Percentiles rank a stretch among this genome's conserved stretches.
Conservation (phyloP, 2,797 vertebrate genomes). For the Poeciliopsis turneri region DNA sequence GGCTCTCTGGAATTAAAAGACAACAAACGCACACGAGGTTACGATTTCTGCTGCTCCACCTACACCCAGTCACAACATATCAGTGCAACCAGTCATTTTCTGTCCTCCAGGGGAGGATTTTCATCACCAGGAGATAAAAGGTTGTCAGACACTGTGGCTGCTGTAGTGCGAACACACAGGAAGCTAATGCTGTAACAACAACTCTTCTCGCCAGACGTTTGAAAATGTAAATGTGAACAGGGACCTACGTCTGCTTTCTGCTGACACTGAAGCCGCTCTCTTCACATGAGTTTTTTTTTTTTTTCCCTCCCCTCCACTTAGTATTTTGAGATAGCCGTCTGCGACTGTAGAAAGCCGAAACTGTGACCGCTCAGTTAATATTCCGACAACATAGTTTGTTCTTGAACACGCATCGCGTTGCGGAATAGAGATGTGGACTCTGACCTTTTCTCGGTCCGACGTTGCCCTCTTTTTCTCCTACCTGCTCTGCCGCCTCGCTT, state of each 20-base stretch:
- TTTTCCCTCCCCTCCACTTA: conserved; percentile 6
- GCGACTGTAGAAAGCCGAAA: conserved; percentile 35
- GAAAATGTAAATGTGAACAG: neutral
- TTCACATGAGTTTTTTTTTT: neutral
- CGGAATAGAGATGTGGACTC: conserved; percentile 60
- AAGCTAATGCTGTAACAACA: neutral
- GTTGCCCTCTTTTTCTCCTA: conserved; percentile 44
- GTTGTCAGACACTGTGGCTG: neutral
- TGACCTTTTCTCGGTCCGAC: conserved; percentile 58
- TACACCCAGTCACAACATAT: neutral
- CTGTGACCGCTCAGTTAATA: conserved; percentile 45
- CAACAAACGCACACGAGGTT: neutral
- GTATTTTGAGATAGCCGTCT: conserved; percentile 19
- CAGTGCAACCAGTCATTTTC: neutral
- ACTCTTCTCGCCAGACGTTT: neutral
- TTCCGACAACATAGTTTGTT: conserved; percentile 60
- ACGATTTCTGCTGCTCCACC: neutral
- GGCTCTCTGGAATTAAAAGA: conserved; percentile 13
- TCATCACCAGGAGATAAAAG: neutral
- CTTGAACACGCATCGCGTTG: conserved; percentile 64
- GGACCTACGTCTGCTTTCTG: neutral
- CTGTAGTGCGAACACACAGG: neutral
- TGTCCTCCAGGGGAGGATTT: neutral
- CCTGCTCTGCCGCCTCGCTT: conserved; percentile 29
- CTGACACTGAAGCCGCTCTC: conserved; percentile 22